Evolutionary conservation across 1,140 invertebrate species (phyloP).

Genomic region (Coelopa frigida): DNA sequence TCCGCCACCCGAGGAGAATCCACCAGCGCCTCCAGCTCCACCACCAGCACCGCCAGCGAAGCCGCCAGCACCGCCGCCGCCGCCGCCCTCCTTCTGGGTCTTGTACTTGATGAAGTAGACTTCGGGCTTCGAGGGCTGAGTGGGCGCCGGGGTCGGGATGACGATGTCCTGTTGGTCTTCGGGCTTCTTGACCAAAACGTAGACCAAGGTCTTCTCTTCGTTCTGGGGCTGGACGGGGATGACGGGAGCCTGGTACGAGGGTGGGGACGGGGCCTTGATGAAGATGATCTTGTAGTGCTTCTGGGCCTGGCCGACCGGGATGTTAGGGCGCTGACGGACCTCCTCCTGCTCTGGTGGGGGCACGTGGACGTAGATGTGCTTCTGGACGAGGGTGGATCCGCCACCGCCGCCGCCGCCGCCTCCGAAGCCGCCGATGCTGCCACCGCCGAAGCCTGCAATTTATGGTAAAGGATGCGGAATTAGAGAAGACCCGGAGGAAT

Average conservation of each 20-base stretch:
- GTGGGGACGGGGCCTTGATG: slow-evolving; percentile 76
- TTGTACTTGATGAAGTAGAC: slow-evolving; percentile 85
- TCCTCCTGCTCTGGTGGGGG: slow-evolving; percentile 67
- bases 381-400: slow-evolving; percentile 57
- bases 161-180: slow-evolving; percentile 70
- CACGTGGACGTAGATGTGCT: slow-evolving; percentile 75
- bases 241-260: slow-evolving; percentile 65
- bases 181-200: slow-evolving; percentile 79
- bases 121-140: slow-evolving; percentile 75
- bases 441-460: slow-evolving; percentile 34
- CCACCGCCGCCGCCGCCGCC: slow-evolving; percentile 44
- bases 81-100: slow-evolving; percentile 57
- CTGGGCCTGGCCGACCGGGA: slow-evolving; percentile 55
- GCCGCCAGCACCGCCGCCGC: slow-evolving; percentile 38
- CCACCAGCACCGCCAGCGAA: slow-evolving; percentile 29
- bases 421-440: slow-evolving; percentile 36
- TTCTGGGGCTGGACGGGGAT: slow-evolving; percentile 69
- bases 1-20: slow-evolving; percentile 35
- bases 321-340: slow-evolving; percentile 51
- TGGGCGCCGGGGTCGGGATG: slow-evolving; percentile 66
- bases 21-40: slow-evolving; percentile 39
- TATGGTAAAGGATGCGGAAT: no score
- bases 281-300: slow-evolving; percentile 86
- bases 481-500: no score
- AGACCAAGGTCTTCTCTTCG: slow-evolving; percentile 83